Conservation (phyloP, 92 coral and sea anemone genomes). For the Galaxea fascicularis region DNA sequence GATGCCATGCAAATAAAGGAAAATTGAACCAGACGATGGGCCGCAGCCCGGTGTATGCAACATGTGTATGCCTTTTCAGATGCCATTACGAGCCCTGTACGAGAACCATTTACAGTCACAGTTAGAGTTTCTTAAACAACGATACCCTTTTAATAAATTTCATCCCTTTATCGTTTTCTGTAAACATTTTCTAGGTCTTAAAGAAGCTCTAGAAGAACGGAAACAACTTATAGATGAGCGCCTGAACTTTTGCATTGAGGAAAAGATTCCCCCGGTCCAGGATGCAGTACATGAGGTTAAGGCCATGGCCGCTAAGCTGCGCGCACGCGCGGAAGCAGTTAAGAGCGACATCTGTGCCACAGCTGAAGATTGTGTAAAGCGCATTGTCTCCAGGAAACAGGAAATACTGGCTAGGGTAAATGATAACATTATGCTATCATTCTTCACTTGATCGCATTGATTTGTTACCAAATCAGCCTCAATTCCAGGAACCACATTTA, state of each 20-base stretch:
- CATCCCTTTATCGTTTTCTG: not conserved
- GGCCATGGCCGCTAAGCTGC: conserved; percentile 89
- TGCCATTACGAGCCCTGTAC: too few relatives aligned
- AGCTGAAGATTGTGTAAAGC: conserved; percentile 86
- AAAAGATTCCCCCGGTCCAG: conserved; percentile 89
- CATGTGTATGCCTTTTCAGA: too few relatives aligned
- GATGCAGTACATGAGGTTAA: conserved; percentile 93
- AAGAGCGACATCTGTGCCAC: conserved; percentile 81
- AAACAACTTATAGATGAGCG: conserved; percentile 83
- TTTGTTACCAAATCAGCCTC: too few relatives aligned
- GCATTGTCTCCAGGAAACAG: conserved; percentile 81
- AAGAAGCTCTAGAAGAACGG: conserved; percentile 86
- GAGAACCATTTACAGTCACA: too few relatives aligned
- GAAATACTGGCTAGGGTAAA: conserved; percentile 74
- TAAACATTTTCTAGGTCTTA: conserved; percentile 60
- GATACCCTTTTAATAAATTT: not conserved
- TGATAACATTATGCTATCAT: not conserved
- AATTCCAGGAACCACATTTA: too few relatives aligned
- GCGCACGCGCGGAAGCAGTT: conserved; percentile 86
- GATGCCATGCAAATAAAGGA: too few relatives aligned
- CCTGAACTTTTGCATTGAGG: conserved; percentile 73
- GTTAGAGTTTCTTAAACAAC: too few relatives aligned
- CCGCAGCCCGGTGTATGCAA: too few relatives aligned
- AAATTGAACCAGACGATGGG: too few relatives aligned
- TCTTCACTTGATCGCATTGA: not conserved